A percentile compares a stretch with the other conserved stretches of the same genome.
phyloP scores from a whole-genome alignment of 2,888 invertebrate species.

The Margaritifera margaritifera region DNA sequence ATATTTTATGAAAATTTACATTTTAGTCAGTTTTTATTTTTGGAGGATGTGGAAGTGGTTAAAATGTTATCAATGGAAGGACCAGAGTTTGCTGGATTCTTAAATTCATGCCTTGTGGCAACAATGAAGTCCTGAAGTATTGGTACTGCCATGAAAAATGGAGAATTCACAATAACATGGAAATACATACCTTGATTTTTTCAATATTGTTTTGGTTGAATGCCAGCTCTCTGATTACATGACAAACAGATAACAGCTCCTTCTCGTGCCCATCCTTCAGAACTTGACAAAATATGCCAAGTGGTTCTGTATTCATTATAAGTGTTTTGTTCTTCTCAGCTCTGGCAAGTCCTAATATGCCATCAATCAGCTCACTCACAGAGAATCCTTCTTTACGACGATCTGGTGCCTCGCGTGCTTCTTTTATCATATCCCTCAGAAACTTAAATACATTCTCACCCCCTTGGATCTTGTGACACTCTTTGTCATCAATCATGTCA shows the following conservation, averaged over 20 bases:
- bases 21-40: no score
- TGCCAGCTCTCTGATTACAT: constrained; percentile 51
- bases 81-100: no score
- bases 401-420: constrained; percentile 29
- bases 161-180: background rate
- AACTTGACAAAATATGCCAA: constrained; percentile 31
- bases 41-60: no score
- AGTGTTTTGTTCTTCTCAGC: constrained; percentile 54
- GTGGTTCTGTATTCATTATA: constrained; percentile 43
- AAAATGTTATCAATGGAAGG: no score
- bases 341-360: constrained; percentile 50
- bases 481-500: constrained; percentile 56
- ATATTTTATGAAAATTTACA: no score
- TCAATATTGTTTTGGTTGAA: constrained; percentile 49
- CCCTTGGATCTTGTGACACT: constrained; percentile 46
- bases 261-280: constrained; percentile 27
- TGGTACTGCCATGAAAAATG: background rate
- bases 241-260: constrained; percentile 41
- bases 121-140: background rate
- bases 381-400: constrained; percentile 50
- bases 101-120: no score
- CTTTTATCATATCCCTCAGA: constrained; percentile 35
- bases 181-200: constrained; percentile 41
- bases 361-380: constrained; percentile 52
- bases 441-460: constrained; percentile 53